phyloP scores from a whole-genome alignment of 2,113 vertebrate genomes.

The Muntiacus reevesi region DNA sequence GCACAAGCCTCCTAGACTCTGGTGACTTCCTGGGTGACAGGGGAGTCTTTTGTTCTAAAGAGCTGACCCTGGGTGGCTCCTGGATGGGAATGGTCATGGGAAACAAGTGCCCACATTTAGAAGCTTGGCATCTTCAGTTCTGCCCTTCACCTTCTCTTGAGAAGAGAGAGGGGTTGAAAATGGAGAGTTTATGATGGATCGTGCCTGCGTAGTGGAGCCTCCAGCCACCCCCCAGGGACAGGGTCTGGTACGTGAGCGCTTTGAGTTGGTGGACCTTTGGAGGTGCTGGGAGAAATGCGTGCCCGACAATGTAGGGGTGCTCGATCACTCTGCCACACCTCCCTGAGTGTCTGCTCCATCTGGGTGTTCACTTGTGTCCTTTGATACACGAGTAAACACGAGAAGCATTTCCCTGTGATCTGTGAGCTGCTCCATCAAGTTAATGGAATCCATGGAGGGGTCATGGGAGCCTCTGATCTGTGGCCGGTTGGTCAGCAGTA shows the following conservation, averaged over 20 bases:
- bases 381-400: rapidly evolving
- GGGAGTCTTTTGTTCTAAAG: background rate
- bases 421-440: background rate
- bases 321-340: rapidly evolving
- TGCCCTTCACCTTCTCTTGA: background rate
- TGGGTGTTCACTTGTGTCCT: background rate
- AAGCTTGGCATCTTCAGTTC: background rate
- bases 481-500: background rate
- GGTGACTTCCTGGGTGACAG: background rate
- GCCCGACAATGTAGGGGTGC: background rate
- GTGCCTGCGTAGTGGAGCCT: rapidly evolving
- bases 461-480: background rate
- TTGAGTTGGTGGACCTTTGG: background rate
- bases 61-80: background rate
- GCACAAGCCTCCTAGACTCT: background rate
- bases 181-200: background rate
- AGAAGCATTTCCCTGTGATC: background rate
- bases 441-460: background rate
- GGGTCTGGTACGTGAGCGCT: background rate
- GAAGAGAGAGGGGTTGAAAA: background rate
- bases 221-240: background rate
- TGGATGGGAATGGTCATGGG: background rate
- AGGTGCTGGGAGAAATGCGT: background rate
- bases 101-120: background rate
- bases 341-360: background rate